Base-by-base conservation (phyloP, 2,113 vertebrate genomes). In the Notarius lentiginosus region DNA sequence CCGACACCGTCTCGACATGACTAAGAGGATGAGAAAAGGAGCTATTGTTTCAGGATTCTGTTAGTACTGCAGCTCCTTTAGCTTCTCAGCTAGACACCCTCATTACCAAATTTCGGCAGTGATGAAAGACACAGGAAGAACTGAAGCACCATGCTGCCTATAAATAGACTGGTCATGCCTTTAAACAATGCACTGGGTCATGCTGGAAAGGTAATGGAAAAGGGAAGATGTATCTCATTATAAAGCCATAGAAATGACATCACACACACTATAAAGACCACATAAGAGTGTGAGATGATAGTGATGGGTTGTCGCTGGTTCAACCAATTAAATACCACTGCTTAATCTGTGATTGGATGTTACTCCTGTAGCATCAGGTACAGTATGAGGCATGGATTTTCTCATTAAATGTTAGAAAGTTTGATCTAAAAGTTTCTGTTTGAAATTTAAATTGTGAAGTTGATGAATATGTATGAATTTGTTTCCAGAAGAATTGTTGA, bases 51-150 rank as follows among this genome's bases (percentile, higher is more conserved):
- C 79, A 30, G 85, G 65, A 41, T n/a, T 79, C 72, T 79, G 30
- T 89, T 68, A 68, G 61, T 73, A 82, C 30, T 0, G 27, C 20
- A 70, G 60, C 73, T 82, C 53, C 63, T 73, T 72, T 73, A 84
- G 77, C 65, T 72, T 81, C 34, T 14, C 75, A 81, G 55, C 76
- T 83, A 85, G 84, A 83, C n/a, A 79, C 84, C 34, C 84, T 86
- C 87, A 88, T 90, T 88, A 88, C 75, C 55, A 90, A 60, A 88
- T 90, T 72, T 80, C 65, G 56, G 87, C 84, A 90, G 77, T 73
- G 85, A 90, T 73, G 49, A 82, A 88, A 60, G 73, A 84, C 84
- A 89, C 58, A 66, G 47, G 73, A 86, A 82, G 56, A 60, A 56
- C 61, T 72, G 41, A 82, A 72, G 34, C 77, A 82, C 86, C 12